These are phyloP conservation scores for Calyptomena viridis DNA, from an alignment of 2,113 vertebrate species.

Conservation along the genomic window DNA sequence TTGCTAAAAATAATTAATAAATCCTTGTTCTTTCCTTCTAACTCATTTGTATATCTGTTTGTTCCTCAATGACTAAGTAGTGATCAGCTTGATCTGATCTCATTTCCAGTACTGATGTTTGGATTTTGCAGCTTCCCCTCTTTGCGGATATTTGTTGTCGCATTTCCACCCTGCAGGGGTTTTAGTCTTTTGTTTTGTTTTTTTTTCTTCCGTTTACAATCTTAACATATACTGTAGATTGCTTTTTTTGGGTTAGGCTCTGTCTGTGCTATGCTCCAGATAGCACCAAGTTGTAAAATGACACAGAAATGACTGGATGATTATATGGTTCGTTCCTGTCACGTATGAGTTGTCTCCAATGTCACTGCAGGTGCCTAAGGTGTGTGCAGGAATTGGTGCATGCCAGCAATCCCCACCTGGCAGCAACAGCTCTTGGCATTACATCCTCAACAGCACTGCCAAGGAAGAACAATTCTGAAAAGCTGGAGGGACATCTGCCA, in stretches of 20 bases:
- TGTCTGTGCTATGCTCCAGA: not conserved
- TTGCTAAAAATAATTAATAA: not conserved
- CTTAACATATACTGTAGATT: not conserved
- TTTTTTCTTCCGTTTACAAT: not conserved
- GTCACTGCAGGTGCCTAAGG: not conserved
- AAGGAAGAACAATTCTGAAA: not conserved
- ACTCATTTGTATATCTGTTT: not conserved
- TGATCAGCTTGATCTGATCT: not conserved
- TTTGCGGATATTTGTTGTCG: not conserved
- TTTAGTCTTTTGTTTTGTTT: not conserved
- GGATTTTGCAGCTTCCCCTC: not conserved
- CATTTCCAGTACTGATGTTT: slow-evolving; percentile 26
- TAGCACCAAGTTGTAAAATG: not conserved
- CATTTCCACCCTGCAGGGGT: not conserved
- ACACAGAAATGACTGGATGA: not conserved
- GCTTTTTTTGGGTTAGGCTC: not conserved
- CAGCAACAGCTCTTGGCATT: not conserved
- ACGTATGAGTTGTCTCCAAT: not conserved
- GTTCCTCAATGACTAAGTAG: not conserved
- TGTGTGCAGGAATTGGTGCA: not conserved
- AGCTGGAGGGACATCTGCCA: not conserved
- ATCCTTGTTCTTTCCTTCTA: not conserved
- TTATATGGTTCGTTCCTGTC: not conserved
- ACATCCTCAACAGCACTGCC: not conserved
- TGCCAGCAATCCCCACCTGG: not conserved